These are phyloP conservation scores for Boulengerochromis microlepis DNA, from an alignment of 2,113 vertebrate species.

Conservation along the genomic window DNA sequence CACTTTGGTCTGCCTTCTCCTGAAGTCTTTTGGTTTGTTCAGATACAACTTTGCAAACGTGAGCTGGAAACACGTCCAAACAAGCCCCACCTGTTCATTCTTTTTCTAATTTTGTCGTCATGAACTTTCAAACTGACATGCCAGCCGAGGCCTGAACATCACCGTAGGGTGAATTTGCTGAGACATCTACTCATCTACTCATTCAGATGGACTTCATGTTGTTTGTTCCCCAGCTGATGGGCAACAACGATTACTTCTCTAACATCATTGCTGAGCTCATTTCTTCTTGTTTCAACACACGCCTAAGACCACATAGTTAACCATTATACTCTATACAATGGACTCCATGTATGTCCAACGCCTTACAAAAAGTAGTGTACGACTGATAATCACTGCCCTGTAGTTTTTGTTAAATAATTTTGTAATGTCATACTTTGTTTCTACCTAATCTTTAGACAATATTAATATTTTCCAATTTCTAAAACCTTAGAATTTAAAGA, in stretches of 20 bases:
- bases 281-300: neutral
- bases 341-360: neutral
- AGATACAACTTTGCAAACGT: neutral
- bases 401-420: neutral
- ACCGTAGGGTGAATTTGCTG: neutral
- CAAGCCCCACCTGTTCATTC: neutral
- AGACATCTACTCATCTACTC: rapidly evolving
- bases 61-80: neutral
- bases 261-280: neutral
- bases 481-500: neutral
- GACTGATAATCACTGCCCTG: neutral
- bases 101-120: neutral
- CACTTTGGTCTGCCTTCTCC: neutral
- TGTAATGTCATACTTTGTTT: neutral
- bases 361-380: neutral
- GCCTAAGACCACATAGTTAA: neutral
- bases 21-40: neutral
- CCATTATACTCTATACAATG: neutral
- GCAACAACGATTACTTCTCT: neutral
- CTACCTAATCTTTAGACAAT: neutral
- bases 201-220: neutral
- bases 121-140: neutral
- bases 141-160: neutral
- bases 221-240: neutral
- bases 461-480: neutral